Percentiles rank a stretch among this genome's conserved stretches.
These are phyloP conservation scores for Cladorhizidae sp. DNA, from an alignment of 37 sponge, comb jelly and placozoan species.

Conservation along the genomic window DNA sequence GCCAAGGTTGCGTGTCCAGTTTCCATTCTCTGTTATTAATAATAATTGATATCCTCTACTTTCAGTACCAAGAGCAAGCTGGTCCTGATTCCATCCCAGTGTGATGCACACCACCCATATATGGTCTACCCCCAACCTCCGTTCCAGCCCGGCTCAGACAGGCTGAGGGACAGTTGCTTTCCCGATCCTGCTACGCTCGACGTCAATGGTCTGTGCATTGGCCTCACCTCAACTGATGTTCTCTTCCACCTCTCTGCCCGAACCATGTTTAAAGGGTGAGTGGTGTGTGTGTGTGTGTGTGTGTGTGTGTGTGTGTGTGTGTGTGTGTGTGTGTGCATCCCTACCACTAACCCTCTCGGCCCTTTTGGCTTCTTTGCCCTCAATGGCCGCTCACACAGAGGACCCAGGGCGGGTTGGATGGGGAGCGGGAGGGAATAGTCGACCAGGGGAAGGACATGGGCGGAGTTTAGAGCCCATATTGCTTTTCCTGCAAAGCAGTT, in stretches of 20 bases:
- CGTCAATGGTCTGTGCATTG: conserved; percentile 71
- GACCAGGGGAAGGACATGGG: too few relatives aligned
- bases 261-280: conserved; percentile 64
- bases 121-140: conserved; percentile 88
- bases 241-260: conserved; percentile 77
- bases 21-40: too few relatives aligned
- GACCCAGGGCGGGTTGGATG: too few relatives aligned
- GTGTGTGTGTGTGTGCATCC: conserved; percentile 10
- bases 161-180: background rate
- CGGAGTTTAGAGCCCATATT: too few relatives aligned
- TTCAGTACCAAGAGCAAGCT: conserved; percentile 47
- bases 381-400: too few relatives aligned
- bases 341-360: too few relatives aligned
- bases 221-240: conserved; percentile 78
- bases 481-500: too few relatives aligned
- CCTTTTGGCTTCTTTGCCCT: too few relatives aligned
- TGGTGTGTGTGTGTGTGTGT: background rate
- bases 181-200: conserved; percentile 68
- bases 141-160: conserved; percentile 6
- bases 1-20: too few relatives aligned
- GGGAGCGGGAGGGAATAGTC: too few relatives aligned
- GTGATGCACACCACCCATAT: conserved; percentile 67
- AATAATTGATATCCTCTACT: background rate
- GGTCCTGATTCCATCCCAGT: conserved; percentile 75
- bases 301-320: conserved; percentile 11